Percentiles rank a stretch among this genome's conserved stretches.
Evolutionary conservation across 1,140 invertebrate genomes (phyloP).

Genomic region (Leguminivora glycinivorella): DNA sequence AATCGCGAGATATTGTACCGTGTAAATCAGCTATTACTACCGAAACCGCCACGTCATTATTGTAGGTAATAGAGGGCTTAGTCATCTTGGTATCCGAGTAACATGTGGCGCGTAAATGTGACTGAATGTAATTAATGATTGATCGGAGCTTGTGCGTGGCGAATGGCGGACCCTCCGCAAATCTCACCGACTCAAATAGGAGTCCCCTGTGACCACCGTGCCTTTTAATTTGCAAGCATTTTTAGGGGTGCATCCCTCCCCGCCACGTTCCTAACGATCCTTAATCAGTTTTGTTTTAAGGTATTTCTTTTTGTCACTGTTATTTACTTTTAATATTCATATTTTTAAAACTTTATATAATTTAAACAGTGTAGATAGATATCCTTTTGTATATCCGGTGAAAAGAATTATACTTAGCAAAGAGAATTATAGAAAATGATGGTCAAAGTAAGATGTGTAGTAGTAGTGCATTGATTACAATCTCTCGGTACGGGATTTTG

Average conservation of each 20-base stretch:
- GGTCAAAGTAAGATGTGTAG: no score
- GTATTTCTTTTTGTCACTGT: background rate
- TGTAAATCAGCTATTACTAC: no score
- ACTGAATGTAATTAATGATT: constrained; percentile 76
- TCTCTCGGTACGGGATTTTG: no score
- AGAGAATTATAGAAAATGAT: no score
- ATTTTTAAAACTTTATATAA: background rate
- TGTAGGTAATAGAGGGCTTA: constrained; percentile 26
- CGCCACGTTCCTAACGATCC: background rate
- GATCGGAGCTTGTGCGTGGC: constrained; percentile 59
- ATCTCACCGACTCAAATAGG: constrained; percentile 66
- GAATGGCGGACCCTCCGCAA: constrained; percentile 56
- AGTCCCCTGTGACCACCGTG: constrained; percentile 56
- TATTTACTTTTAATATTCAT: constrained; percentile 27
- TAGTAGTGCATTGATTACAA: no score
- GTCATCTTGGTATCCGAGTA: constrained; percentile 37
- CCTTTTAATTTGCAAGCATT: constrained; percentile 74
- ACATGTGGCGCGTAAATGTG: constrained; percentile 74
- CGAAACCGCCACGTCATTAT: constrained; percentile 20
- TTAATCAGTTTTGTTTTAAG: constrained; percentile 23
- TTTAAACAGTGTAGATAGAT: no score
- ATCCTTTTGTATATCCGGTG: no score
- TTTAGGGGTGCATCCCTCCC: constrained; percentile 53
- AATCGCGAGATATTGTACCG: no score
- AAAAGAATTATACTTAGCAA: no score